Base-by-base conservation (phyloP, 2,113 vertebrate genomes). In the Eulemur macaco region DNA sequence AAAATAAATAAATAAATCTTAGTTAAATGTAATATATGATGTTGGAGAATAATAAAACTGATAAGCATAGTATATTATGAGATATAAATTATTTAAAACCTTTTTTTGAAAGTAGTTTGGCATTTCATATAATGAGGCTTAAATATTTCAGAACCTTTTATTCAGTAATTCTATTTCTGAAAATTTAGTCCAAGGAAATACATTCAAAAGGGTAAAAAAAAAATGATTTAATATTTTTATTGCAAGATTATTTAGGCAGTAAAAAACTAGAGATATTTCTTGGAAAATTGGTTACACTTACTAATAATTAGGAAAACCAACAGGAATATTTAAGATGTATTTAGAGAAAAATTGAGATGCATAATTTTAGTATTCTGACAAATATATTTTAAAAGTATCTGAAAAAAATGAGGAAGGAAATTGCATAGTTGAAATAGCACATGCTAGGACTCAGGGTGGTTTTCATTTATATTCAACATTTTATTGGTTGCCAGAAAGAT, bases 381-480 rank as follows among this genome's bases (percentile, higher is more conserved):
- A 95, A 47, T 73, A 81, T 52, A 5, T 52, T 71, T 92, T 64
- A 39, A 89, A 93, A 76, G 34, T 91, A 21, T 82, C 60, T 4
- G 77, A 18, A 82, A 82, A 73, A 17, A 10, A 12, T 71, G 34
- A 17, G 52, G 52, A 85, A 88, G 58, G 17, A 93, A 96, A 91
- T 85, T 73, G 27, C 31, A 76, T 31, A 71, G 34, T 88, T 76
- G 29, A 94, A 25, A 64, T 34, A 52, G 25, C 27, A 96, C 45
- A 69, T 81, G 47, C 52, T 89, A 56, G 21, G 11, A 86, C 83
- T 52, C 39, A 34, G 21, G 23, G 3, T 96, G 52, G 47, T 94
- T 96, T 91, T 90, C 56, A 80, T 63, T 95, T 91, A 58, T 82
- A 93, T 47, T 82, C 66, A 93, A 93, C 20, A 82, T 66, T 64